Conservation (phyloP, 2,113 vertebrate species). For the Urocolius indicus region DNA sequence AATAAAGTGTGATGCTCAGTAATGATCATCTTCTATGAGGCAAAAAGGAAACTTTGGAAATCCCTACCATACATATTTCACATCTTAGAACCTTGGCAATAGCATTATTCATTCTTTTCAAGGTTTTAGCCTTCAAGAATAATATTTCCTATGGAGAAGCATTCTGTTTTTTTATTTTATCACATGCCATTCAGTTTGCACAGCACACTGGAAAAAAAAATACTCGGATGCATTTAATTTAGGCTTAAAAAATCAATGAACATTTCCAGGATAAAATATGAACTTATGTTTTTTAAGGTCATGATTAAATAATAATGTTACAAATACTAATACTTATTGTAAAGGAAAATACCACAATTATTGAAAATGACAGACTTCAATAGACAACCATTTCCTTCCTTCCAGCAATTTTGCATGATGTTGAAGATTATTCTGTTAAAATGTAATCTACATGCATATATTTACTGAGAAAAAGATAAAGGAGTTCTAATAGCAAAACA, state of each 20-base stretch:
- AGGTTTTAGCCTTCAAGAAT: neutral
- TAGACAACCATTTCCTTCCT: neutral
- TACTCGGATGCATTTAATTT: neutral
- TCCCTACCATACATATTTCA: neutral
- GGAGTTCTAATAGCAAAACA: neutral
- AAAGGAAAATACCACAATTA: neutral
- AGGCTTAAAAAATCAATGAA: neutral
- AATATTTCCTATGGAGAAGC: neutral
- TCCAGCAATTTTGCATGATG: neutral
- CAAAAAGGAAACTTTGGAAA: neutral
- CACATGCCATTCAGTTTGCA: neutral
- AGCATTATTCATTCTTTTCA: neutral
- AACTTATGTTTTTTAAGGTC: neutral
- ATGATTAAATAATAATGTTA: neutral
- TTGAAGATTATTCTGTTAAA: neutral
- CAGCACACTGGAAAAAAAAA: neutral
- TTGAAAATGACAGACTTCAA: neutral
- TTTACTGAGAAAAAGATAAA: neutral
- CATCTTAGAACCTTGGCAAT: neutral
- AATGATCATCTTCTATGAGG: neutral
- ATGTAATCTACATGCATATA: accelerated
- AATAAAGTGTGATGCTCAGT: neutral
- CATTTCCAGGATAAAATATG: neutral
- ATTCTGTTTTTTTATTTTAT: neutral
- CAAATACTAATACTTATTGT: neutral